A percentile compares a stretch with the other conserved stretches of the same genome.
Conservation (phyloP, 2,797 vertebrate species). For the Pelochelys cantorii region DNA sequence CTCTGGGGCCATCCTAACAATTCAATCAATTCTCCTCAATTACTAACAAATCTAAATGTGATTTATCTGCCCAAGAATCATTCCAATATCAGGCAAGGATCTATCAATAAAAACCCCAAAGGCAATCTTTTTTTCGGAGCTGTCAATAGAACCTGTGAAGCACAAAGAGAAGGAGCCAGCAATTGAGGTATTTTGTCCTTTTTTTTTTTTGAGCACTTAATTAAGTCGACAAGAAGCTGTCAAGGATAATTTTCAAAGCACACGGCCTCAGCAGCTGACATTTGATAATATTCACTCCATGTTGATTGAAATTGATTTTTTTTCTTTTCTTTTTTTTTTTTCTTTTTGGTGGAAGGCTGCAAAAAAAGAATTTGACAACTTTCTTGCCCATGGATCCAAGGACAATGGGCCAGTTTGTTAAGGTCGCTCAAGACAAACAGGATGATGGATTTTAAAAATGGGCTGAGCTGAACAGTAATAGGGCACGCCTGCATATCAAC, state of each 20-base stretch:
- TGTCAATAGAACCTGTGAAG: constrained; percentile 95
- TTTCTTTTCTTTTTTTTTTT: constrained; percentile 17
- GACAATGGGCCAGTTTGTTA: constrained; percentile 82
- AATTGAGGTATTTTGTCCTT: constrained; percentile 90
- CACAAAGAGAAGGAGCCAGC: constrained; percentile 88
- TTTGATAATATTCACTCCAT: constrained; percentile 99
- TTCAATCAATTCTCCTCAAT: constrained; percentile 97
- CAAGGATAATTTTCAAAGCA: constrained; percentile 98
- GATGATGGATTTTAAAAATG: constrained; percentile 83
- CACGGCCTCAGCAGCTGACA: constrained; percentile 92
- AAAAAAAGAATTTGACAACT: constrained; percentile 86
- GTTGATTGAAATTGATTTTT: constrained; percentile 99
- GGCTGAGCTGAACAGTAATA: constrained; percentile 70
- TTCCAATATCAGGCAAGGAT: constrained; percentile 96
- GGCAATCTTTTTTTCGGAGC: constrained; percentile 93
- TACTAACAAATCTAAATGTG: constrained; percentile 99
- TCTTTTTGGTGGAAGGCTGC: constrained; percentile 39
- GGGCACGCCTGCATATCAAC: constrained; percentile 65
- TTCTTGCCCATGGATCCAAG: constrained; percentile 91
- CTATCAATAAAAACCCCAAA: constrained; percentile 95
- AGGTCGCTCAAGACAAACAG: constrained; percentile 85
- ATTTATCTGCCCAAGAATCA: constrained; percentile 99
- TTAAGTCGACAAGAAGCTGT: constrained; percentile 99
- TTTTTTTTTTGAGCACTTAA: constrained; percentile 93
- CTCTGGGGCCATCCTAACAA: constrained; percentile 84